Base-by-base conservation (phyloP, 2,797 vertebrate species). In the Diplodus sargus region DNA sequence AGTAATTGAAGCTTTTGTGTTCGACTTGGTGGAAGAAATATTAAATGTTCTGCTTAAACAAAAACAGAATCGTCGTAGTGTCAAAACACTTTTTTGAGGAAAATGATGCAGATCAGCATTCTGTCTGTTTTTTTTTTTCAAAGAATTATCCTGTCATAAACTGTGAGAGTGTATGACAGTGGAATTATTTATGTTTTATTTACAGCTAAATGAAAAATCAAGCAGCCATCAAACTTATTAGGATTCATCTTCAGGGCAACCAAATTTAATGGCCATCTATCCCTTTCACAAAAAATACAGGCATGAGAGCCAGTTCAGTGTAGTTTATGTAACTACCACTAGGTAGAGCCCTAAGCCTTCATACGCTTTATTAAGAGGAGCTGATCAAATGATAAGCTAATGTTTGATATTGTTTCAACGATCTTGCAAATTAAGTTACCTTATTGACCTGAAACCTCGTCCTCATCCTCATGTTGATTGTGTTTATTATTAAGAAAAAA, bases 261-360 rank as follows among this genome's bases (percentile, higher is more conserved):
- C 20, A 45, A 69, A 81, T 66, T 5, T 74, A 69, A 78, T 48
- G 22, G 18, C 15, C 53, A 74, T 43, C 45, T 70, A 61, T 47
- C 54, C 17, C 11, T 63, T 82, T 69, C 15, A 28, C 23, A 54
- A 43, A 60, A 39, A 47, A 54, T 14, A 42, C 30, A 71, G 18
- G 18, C 42, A 73, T 4, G 47, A 11, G 25, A 74, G 54, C 34
- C 59, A 69, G n/a, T 76, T 71, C 7, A 73, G 70, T 92, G 92
- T 85, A 91, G 82, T 86, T 84, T 48, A 83, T 85, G 81, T 68
- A 62, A 57, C 76, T 28, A 60, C 93, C 91, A 91, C 91, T 89
- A 93, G 90, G 89, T 67, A 51, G 91, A 86, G 90, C 89, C 66
- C 65, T 88, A 83, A 84, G 56, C 75, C 70, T 77, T 79, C 58